phyloP scores from a whole-genome alignment of 2,888 invertebrate species.

The Drosophila quinaria region DNA sequence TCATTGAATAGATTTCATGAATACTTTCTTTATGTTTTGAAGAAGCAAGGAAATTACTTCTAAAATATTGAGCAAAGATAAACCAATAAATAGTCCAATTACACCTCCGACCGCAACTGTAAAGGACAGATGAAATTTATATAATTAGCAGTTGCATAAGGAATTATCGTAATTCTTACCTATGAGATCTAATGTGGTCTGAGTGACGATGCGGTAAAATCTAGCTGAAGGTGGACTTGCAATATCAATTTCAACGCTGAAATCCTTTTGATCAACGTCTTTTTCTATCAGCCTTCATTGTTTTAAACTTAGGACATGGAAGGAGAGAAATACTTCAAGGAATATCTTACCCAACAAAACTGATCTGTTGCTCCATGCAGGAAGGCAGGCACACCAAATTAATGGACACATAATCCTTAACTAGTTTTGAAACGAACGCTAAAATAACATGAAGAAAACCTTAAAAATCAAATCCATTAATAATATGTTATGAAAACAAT shows the following conservation, averaged over 20 bases:
- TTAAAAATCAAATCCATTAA: not conserved
- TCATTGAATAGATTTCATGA: not conserved
- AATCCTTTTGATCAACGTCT: not conserved
- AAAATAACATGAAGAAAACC: no score
- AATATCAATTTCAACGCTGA: constrained; percentile 60
- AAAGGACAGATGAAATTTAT: constrained; percentile 4
- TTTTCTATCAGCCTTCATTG: constrained; percentile 57
- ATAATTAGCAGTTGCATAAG: not conserved
- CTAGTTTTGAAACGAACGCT: constrained; percentile 60
- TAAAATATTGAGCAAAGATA: constrained; percentile 59
- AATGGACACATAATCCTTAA: constrained; percentile 61
- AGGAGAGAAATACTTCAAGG: not conserved
- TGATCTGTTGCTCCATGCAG: constrained; percentile 74
- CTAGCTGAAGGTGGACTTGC: constrained; percentile 63
- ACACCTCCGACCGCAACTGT: constrained; percentile 76
- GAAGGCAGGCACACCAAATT: constrained; percentile 71
- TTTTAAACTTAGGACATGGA: not conserved
- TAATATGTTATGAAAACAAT: not conserved
- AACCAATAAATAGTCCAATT: constrained; percentile 70
- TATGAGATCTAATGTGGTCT: constrained; percentile 71
- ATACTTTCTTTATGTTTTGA: constrained; percentile 4
- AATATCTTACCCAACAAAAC: constrained; percentile 66
- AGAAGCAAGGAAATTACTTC: constrained; percentile 42
- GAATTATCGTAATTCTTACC: constrained; percentile 42
- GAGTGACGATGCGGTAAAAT: constrained; percentile 70